Conservation (phyloP, 2,797 vertebrate species). For the Sebastes alutus region DNA sequence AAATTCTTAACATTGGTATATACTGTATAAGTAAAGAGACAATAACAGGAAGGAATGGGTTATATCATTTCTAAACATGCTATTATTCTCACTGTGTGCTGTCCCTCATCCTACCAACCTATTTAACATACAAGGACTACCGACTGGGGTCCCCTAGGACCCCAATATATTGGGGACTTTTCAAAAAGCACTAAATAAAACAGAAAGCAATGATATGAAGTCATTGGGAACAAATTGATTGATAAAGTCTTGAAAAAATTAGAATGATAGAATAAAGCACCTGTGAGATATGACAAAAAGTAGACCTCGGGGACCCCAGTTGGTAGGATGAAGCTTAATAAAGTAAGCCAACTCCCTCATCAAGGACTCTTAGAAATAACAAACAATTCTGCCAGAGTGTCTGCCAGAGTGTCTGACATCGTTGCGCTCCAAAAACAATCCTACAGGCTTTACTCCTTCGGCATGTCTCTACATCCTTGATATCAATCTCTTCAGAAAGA, state of each 20-base stretch:
- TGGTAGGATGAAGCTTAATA: neutral
- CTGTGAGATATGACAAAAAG: neutral
- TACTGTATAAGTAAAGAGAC: neutral
- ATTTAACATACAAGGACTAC: no score
- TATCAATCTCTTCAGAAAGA: constrained; percentile 74
- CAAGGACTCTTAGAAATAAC: constrained; percentile 17
- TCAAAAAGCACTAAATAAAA: no score
- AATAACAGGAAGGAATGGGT: neutral
- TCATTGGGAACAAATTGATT: neutral
- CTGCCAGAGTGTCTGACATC: constrained; percentile 26
- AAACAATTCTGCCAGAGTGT: constrained; percentile 8
- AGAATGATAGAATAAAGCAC: neutral
- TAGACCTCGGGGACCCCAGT: neutral
- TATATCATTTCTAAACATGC: neutral
- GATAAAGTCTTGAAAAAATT: neutral
- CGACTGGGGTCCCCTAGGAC: no score
- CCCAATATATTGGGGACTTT: no score
- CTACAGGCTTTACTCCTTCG: constrained; percentile 63
- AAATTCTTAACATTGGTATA: neutral
- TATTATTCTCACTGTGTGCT: neutral
- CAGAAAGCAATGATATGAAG: neutral
- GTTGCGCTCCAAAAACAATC: constrained; percentile 33
- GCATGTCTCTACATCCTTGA: constrained; percentile 64
- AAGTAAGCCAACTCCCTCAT: neutral
- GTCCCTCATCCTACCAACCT: neutral